Evolutionary conservation across 2,113 vertebrate species (phyloP).

Genomic region (Trematomus loennbergii): DNA sequence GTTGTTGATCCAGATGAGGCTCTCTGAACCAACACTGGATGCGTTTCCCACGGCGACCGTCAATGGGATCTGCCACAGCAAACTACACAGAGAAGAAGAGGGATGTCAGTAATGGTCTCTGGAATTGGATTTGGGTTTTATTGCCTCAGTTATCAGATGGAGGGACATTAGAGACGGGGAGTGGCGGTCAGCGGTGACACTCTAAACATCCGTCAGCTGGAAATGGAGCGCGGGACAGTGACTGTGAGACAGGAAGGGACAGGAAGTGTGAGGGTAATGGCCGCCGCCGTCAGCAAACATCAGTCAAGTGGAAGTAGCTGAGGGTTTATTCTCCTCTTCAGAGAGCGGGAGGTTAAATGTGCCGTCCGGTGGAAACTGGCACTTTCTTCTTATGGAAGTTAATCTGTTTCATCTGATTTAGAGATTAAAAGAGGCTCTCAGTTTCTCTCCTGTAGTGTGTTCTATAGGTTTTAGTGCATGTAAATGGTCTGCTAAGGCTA

Average conservation of each 20-base stretch:
- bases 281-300: conserved; percentile 21
- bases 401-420: no score
- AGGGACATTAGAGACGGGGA: conserved; percentile 39
- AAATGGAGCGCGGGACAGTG: conserved; percentile 33
- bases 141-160: conserved; percentile 48
- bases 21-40: conserved; percentile 88
- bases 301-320: conserved; percentile 38
- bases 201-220: conserved; percentile 47
- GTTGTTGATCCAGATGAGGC: conserved; percentile 98
- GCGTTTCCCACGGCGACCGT: conserved; percentile 94
- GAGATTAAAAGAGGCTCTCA: no score
- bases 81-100: conserved; percentile 84
- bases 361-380: neutral
- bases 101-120: conserved; percentile 34
- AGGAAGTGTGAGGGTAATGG: conserved; percentile 30
- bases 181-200: conserved; percentile 26
- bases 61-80: conserved; percentile 96
- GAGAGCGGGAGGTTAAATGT: conserved; percentile 27
- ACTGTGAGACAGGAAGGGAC: neutral
- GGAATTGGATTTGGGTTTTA: conserved; percentile 44
- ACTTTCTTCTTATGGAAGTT: neutral
- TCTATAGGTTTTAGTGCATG: no score
- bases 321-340: conserved; percentile 40
- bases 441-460: no score
- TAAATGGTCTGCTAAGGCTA: no score